Evolutionary conservation across 2,888 invertebrate genomes (phyloP).

Genomic region (Cheilosia vernalis): DNA sequence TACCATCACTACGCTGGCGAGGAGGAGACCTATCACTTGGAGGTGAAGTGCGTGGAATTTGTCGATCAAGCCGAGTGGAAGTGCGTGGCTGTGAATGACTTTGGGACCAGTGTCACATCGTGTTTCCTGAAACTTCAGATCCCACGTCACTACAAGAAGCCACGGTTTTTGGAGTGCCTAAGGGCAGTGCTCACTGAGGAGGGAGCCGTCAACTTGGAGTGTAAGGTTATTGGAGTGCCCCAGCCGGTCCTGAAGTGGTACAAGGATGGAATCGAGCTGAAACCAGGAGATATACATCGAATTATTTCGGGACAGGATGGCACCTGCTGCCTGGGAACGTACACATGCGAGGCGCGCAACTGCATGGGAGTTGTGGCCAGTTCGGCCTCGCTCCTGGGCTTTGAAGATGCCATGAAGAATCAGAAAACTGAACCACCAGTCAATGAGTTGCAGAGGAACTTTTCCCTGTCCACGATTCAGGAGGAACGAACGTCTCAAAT

Average conservation of each 20-base stretch:
- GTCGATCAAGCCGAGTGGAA: conserved; percentile 96
- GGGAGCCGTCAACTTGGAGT: conserved; percentile 94
- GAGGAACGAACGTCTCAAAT: conserved; percentile 95
- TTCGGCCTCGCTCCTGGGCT: conserved; percentile 93
- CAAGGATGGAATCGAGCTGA: conserved; percentile 94
- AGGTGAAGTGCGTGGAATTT: conserved; percentile 90
- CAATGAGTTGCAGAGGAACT: conserved; percentile 86
- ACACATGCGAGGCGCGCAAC: conserved; percentile 95
- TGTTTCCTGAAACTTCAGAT: conserved; percentile 93
- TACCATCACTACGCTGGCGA: conserved; percentile 88
- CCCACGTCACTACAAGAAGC: conserved; percentile 94
- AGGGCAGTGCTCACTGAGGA: conserved; percentile 94
- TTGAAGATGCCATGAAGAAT: conserved; percentile 89
- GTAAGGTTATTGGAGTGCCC: conserved; percentile 96
- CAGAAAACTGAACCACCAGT: conserved; percentile 84
- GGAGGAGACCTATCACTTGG: conserved; percentile 89
- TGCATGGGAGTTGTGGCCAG: conserved; percentile 96
- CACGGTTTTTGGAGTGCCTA: conserved; percentile 92
- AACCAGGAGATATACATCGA: conserved; percentile 95
- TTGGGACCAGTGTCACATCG: conserved; percentile 94
- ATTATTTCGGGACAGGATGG: conserved; percentile 96
- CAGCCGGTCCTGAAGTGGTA: conserved; percentile 96
- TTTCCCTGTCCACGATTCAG: conserved; percentile 95
- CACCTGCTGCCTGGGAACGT: conserved; percentile 94
- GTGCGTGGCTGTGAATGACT: conserved; percentile 94